Evolutionary conservation across 2,113 vertebrate species (phyloP).

Genomic region (Nesoenas mayeri): DNA sequence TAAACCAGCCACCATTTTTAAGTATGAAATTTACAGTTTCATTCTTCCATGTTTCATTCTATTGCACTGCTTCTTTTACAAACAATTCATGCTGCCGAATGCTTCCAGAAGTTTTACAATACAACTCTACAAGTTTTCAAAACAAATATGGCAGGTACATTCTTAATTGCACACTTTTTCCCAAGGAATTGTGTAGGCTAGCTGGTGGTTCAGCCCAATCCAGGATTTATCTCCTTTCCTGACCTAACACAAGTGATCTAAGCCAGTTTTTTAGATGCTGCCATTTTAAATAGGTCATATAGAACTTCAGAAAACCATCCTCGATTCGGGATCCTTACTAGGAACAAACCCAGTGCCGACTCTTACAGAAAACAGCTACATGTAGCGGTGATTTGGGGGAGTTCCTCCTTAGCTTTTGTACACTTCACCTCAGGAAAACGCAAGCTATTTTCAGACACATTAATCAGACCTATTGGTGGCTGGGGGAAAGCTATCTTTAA

Average conservation of each 20-base stretch:
- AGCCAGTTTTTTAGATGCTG: not conserved
- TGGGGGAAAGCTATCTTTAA: not conserved
- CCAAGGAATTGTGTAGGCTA: not conserved
- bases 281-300: not conserved
- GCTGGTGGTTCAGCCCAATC: not conserved
- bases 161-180: slow-evolving; percentile 1
- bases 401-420: not conserved
- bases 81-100: not conserved
- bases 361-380: not conserved
- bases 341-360: not conserved
- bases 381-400: not conserved
- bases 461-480: not conserved
- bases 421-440: not conserved
- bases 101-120: slow-evolving; percentile 27
- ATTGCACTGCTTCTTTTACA: not conserved
- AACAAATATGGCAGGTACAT: not conserved
- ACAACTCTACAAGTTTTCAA: not conserved
- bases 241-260: not conserved
- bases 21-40: not conserved
- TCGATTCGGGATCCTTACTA: not conserved
- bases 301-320: not conserved
- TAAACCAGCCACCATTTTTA: not conserved
- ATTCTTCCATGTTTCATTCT: not conserved
- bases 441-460: not conserved
- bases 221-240: not conserved